These are phyloP conservation scores for Hanleya hanleyi DNA, from an alignment of 2,888 invertebrate species.

Conservation along the genomic window DNA sequence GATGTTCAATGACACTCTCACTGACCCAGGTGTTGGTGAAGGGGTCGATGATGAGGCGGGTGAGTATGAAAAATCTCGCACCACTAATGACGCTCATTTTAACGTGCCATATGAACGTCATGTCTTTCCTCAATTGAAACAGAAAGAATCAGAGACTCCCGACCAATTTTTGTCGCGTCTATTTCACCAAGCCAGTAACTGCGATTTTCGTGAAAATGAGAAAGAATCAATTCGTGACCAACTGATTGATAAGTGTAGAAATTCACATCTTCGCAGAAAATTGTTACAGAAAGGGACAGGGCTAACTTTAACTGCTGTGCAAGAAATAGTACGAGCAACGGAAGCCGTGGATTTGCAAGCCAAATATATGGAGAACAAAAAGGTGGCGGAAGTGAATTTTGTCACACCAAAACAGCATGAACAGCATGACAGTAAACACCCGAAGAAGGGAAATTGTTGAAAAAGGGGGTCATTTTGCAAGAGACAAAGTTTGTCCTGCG, in stretches of 20 bases:
- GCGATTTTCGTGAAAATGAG: not conserved
- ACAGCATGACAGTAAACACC: not conserved
- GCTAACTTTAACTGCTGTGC: not conserved
- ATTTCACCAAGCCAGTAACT: not conserved
- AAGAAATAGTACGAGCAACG: not conserved
- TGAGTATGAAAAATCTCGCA: not conserved
- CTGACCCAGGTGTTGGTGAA: not conserved
- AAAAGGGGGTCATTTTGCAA: slow-evolving; percentile 3
- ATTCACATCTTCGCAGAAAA: not conserved
- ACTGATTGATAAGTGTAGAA: not conserved
- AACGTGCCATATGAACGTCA: slow-evolving; percentile 15
- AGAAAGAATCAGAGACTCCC: not conserved
- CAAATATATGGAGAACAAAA: not conserved
- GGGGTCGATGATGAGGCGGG: not conserved
- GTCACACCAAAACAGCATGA: not conserved
- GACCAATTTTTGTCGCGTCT: slow-evolving; percentile 4
- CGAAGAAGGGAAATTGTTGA: not conserved
- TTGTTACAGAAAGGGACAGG: too few species aligned
- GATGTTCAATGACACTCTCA: slow-evolving; percentile 16
- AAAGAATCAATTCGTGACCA: not conserved
- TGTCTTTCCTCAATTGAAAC: slow-evolving; percentile 6
- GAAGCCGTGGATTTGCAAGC: slow-evolving; percentile 4
- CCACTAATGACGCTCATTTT: not conserved
- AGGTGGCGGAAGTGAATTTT: not conserved
- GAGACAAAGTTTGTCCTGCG: not conserved